A percentile compares a stretch with the other conserved stretches of the same genome.
Conservation (phyloP, 1,140 invertebrate genomes). For the Brachionus paranguensis region DNA sequence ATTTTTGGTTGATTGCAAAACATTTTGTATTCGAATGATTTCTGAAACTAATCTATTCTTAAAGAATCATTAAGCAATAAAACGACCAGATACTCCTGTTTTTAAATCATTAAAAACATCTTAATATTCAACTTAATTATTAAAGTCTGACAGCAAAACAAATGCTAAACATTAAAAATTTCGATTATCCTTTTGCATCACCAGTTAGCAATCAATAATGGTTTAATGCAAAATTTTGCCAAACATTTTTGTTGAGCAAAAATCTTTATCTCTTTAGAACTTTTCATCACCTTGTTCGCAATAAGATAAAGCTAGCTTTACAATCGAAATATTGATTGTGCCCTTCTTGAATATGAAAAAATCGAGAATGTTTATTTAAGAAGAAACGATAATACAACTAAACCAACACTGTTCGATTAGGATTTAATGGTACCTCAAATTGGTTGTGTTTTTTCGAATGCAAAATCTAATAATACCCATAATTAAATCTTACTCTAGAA, state of each 20-base stretch:
- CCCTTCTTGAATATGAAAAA: neutral
- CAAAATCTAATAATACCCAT: conserved; percentile 1
- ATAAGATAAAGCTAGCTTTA: neutral
- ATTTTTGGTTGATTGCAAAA: neutral
- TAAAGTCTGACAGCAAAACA: neutral
- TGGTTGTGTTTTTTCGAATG: neutral
- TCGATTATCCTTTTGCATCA: neutral
- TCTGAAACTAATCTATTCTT: too few relatives aligned
- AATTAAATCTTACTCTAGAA: conserved; percentile 28
- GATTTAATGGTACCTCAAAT: conserved; percentile 26
- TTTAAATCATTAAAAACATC: too few relatives aligned
- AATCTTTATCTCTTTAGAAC: neutral
- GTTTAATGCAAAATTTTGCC: neutral
- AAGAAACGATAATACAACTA: neutral
- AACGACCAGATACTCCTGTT: too few relatives aligned
- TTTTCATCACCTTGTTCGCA: neutral
- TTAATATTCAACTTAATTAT: too few relatives aligned
- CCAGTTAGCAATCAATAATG: neutral
- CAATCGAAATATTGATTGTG: neutral
- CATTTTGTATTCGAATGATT: neutral
- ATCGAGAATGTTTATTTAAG: neutral
- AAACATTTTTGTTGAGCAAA: neutral
- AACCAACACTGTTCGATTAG: neutral
- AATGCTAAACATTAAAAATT: neutral
- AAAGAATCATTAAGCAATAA: too few relatives aligned